A percentile compares a stretch with the other conserved stretches of the same genome.
These are phyloP conservation scores for Acheta domesticus DNA, from an alignment of 2,888 invertebrate species.

Conservation along the genomic window DNA sequence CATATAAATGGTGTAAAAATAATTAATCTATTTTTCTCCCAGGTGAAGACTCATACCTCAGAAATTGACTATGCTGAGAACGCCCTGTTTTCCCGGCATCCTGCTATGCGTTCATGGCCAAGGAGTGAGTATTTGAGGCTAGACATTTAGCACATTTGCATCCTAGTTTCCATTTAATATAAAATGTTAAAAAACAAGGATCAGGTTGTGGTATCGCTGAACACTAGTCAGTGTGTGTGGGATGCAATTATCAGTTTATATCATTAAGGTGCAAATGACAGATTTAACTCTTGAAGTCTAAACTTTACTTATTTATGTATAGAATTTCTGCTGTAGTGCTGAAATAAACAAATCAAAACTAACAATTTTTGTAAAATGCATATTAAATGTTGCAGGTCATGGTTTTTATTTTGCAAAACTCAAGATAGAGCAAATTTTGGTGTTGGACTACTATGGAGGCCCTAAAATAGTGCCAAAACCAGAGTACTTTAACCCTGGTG, in stretches of 20 bases:
- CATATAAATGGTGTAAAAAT: background rate
- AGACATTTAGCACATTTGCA: no score
- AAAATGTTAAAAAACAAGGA: no score
- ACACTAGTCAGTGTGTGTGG: no score
- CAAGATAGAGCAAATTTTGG: conserved; percentile 66
- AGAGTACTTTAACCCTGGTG: background rate
- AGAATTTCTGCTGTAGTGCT: no score
- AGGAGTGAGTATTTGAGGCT: conserved; percentile 48
- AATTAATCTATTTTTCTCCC: conserved; percentile 26
- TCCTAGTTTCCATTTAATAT: no score
- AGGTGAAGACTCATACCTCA: conserved; percentile 55
- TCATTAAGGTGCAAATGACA: no score
- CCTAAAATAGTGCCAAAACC: conserved; percentile 58
- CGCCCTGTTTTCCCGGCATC: conserved; percentile 67
- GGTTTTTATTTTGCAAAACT: conserved; percentile 44
- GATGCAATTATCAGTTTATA: no score
- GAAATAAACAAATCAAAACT: no score
- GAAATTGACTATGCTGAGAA: conserved; percentile 60
- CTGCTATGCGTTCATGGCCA: conserved; percentile 66
- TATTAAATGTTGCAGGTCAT: conserved; percentile 31
- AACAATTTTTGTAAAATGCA: background rate
- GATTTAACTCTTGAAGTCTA: no score
- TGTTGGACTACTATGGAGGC: conserved; percentile 77
- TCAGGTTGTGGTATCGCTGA: no score
- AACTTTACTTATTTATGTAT: no score